Base-by-base conservation (phyloP, 1,140 invertebrate genomes). In the Leptinotarsa lineolata region DNA sequence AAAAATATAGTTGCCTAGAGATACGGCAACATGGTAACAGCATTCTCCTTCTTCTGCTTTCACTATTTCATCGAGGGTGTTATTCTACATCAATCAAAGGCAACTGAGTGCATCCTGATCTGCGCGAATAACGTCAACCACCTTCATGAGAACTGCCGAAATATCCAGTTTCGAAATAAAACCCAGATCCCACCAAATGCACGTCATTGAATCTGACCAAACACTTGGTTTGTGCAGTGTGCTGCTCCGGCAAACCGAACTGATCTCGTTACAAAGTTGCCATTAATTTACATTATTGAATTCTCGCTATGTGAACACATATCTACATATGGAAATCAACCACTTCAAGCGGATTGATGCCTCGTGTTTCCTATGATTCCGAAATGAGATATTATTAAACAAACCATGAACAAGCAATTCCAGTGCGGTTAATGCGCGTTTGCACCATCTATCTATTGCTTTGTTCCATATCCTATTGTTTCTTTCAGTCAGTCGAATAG, bases 271-370 rank as follows among this genome's bases (percentile, higher is more conserved):
- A 74, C 75, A 74, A 74, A 74, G 72, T 76, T 72, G 73, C 75
- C 72, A 74, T 74, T 76, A 76, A 76, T 76, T 74, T 72, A 70
- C 75, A 76, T 74, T 76, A 76, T 76, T 76, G 75, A 74, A 76
- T 76, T 74, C 70, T 69, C 68, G 64, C 68, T 74, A n/a, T 65
- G 70, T 72, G 67, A 46, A 68, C 48, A 59, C 46, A 39, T 74
- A 64, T 74, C 60, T 67, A 66, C 69, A 72, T 69, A 68, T 69
- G 72, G 72, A 72, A 68, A 68, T 69, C 66, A 48, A 63, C 64
- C 58, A 73, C 65, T 73, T 74, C 20, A 72, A 74, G 68, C 73
- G 69, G 61, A 74, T 74, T 74, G 73, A 74, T 74, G 64, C 68
- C 46, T 67, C 68, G 45, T 64, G 70, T 72, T 71, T 71, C 72